Conservation (phyloP, 2,113 vertebrate species). For the Microtus ochrogaster region DNA sequence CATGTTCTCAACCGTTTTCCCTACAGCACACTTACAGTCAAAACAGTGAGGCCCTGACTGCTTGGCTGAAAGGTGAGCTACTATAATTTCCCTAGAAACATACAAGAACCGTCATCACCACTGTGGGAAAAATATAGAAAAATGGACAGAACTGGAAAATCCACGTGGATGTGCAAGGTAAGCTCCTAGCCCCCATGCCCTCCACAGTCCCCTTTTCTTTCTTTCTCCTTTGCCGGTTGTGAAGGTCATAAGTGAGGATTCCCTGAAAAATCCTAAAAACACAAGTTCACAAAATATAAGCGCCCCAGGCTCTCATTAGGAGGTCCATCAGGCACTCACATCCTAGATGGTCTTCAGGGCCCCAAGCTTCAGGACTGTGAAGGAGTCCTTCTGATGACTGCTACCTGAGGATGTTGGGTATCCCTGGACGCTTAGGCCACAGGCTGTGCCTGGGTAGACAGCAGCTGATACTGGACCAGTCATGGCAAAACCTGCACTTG, state of each 20-base stretch:
- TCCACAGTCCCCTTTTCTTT: not conserved
- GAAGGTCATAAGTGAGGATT: not conserved
- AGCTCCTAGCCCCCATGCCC: no score
- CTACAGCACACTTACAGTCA: no score
- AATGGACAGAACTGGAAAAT: not conserved
- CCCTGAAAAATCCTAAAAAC: not conserved
- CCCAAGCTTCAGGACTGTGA: not conserved
- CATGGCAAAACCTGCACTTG: accelerated
- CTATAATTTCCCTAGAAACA: not conserved
- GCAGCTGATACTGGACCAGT: accelerated
- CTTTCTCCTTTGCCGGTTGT: not conserved
- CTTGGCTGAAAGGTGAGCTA: not conserved
- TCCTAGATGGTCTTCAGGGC: no score
- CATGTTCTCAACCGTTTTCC: not conserved
- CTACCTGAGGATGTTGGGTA: not conserved
- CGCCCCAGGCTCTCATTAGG: not conserved
- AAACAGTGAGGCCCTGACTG: accelerated
- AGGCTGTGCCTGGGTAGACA: accelerated
- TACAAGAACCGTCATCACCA: no score
- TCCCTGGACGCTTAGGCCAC: no score
- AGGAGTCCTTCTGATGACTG: not conserved
- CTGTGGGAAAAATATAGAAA: not conserved
- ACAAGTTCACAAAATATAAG: accelerated
- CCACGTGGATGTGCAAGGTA: not conserved
- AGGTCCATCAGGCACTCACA: no score